Conservation (phyloP, 2,888 invertebrate species). For the Micoletzkya japonica region DNA sequence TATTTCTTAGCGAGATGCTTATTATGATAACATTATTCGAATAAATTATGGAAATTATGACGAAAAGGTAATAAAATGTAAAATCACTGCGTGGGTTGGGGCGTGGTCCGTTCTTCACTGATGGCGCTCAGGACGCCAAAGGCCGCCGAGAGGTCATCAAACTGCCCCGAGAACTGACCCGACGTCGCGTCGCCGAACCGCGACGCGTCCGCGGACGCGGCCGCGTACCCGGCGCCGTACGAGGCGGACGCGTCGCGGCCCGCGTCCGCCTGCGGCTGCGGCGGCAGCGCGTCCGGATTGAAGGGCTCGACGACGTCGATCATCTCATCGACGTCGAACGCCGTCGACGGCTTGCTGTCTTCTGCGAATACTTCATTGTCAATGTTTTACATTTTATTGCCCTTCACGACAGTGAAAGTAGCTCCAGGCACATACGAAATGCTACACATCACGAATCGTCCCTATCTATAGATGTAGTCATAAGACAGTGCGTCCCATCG, state of each 20-base stretch:
- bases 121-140: not conserved
- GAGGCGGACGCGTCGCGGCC: not conserved
- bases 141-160: constrained; percentile 4
- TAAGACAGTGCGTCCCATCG: too few species aligned
- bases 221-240: not conserved
- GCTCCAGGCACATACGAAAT: too few species aligned
- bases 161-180: not conserved
- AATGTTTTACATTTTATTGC: too few species aligned
- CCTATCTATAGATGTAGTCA: too few species aligned
- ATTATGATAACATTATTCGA: not conserved
- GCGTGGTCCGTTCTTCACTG: constrained; percentile 11
- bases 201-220: not conserved
- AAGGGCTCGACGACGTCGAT: constrained; percentile 20
- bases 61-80: not conserved
- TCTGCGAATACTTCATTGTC: too few species aligned
- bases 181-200: too few species aligned
- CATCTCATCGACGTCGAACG: constrained; percentile 18
- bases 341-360: constrained; percentile 7
- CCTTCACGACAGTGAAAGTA: too few species aligned
- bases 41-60: not conserved
- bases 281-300: not conserved
- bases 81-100: not conserved
- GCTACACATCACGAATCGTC: too few species aligned
- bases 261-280: not conserved
- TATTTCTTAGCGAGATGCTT: not conserved